Percentiles rank a stretch among this genome's conserved stretches.
Evolutionary conservation across 2,888 invertebrate species (phyloP).

Genomic region (Cerceris ruficornis): DNA sequence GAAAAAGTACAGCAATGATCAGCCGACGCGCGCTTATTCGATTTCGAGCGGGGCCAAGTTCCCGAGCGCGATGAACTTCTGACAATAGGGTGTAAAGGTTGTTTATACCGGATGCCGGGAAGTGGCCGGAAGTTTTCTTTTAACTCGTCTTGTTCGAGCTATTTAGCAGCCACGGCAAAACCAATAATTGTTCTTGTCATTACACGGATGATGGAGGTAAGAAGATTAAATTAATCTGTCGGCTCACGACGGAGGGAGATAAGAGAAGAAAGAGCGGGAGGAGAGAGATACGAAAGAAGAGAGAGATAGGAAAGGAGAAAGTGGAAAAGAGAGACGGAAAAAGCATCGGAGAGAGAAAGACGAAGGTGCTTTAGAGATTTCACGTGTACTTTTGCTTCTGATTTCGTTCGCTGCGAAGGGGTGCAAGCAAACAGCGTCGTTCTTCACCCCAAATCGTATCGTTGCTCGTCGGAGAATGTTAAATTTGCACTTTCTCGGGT

Average conservation of each 20-base stretch:
- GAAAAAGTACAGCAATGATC: conserved; percentile 8
- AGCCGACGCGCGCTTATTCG: conserved; percentile 31
- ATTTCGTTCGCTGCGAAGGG: conserved; percentile 1
- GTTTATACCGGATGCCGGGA: conserved; percentile 28
- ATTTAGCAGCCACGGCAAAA: conserved; percentile 37
- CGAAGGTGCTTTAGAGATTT: too few species aligned
- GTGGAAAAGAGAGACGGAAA: background rate
- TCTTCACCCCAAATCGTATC: background rate
- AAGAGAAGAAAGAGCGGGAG: conserved; percentile 3
- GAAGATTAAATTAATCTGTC: conserved; percentile 43
- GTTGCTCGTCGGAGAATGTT: conserved; percentile 16
- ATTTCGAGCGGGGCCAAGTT: conserved; percentile 47
- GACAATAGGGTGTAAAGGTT: conserved; percentile 48
- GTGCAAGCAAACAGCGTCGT: conserved; percentile 16
- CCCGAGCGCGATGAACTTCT: conserved; percentile 23
- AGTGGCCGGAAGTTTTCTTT: conserved; percentile 45
- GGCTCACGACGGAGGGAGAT: background rate
- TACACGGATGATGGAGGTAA: conserved; percentile 30
- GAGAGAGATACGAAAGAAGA: background rate
- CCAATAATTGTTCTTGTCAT: conserved; percentile 57
- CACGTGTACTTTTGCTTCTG: background rate
- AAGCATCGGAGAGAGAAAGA: too few species aligned
- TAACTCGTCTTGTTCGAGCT: conserved; percentile 20
- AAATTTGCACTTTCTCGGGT: conserved; percentile 38
- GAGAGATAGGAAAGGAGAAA: background rate